phyloP scores from a whole-genome alignment of 2,888 invertebrate species.

The Schizotus pectinicornis region DNA sequence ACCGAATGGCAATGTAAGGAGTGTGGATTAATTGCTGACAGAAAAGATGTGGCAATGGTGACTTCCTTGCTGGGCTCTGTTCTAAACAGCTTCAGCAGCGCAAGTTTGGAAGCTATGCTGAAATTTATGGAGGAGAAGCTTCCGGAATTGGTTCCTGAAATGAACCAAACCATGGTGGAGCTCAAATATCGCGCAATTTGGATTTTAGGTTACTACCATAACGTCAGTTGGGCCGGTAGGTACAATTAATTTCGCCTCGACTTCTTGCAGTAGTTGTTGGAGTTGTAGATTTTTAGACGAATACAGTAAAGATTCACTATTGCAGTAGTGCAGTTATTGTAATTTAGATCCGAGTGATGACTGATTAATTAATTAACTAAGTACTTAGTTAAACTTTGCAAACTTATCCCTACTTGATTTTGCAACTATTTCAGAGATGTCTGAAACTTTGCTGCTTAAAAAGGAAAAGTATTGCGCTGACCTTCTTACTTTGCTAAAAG shows the following conservation, averaged over 20 bases:
- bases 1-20: conserved; percentile 67
- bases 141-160: conserved; percentile 62
- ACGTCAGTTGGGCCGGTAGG: conserved; percentile 66
- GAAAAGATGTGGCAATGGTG: conserved; percentile 61
- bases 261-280: too few relatives aligned
- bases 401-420: background rate
- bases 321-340: too few relatives aligned
- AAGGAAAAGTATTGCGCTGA: conserved; percentile 69
- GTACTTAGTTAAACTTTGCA: too few relatives aligned
- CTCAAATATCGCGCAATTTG: conserved; percentile 69
- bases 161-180: conserved; percentile 68
- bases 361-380: too few relatives aligned
- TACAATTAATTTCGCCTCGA: conserved; percentile 13
- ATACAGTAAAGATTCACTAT: too few relatives aligned
- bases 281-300: too few relatives aligned
- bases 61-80: conserved; percentile 64
- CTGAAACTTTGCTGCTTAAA: conserved; percentile 62
- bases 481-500: conserved; percentile 63
- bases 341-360: too few relatives aligned
- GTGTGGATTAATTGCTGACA: conserved; percentile 61
- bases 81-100: conserved; percentile 61
- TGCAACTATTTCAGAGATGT: conserved; percentile 61
- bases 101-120: conserved; percentile 62
- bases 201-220: conserved; percentile 65
- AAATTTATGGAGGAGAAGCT: conserved; percentile 64